Percentiles rank a stretch among this genome's conserved stretches.
These are phyloP conservation scores for Chaitophorus viminalis DNA, from an alignment of 2,888 invertebrate genomes.

Conservation along the genomic window DNA sequence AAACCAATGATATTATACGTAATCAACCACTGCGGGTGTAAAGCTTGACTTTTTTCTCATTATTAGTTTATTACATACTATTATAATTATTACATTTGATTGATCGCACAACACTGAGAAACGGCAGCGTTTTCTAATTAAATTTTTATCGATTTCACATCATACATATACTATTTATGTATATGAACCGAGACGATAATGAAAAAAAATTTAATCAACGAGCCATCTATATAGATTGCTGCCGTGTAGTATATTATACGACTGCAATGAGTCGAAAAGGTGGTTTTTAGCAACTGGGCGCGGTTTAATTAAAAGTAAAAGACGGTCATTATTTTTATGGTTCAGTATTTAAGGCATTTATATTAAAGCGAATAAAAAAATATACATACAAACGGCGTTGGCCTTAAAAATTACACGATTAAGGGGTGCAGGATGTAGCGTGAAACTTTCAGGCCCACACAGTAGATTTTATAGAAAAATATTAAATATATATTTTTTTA, in stretches of 20 bases:
- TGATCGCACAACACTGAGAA: neutral
- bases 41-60: neutral
- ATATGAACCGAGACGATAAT: neutral
- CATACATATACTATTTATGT: too few species aligned
- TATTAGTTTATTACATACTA: too few species aligned
- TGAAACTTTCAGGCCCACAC: neutral
- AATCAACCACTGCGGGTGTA: neutral
- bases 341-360: slow-evolving; percentile 54
- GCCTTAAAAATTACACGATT: slow-evolving; percentile 28
- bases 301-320: slow-evolving; percentile 62
- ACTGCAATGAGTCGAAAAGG: slow-evolving; percentile 23
- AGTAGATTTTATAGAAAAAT: neutral
- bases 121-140: neutral
- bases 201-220: slow-evolving; percentile 52
- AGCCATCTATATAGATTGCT: neutral
- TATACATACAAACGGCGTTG: slow-evolving; percentile 7
- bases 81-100: neutral
- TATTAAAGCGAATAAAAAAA: slow-evolving; percentile 42
- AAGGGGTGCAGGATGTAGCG: neutral
- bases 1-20: neutral
- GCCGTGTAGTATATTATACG: too few species aligned
- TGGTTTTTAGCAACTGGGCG: slow-evolving; percentile 44
- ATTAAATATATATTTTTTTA: neutral
- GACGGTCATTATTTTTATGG: slow-evolving; percentile 60
- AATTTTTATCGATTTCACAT: neutral